Evolutionary conservation across 2,113 vertebrate genomes (phyloP).

Genomic region (Catharus fuscescens): DNA sequence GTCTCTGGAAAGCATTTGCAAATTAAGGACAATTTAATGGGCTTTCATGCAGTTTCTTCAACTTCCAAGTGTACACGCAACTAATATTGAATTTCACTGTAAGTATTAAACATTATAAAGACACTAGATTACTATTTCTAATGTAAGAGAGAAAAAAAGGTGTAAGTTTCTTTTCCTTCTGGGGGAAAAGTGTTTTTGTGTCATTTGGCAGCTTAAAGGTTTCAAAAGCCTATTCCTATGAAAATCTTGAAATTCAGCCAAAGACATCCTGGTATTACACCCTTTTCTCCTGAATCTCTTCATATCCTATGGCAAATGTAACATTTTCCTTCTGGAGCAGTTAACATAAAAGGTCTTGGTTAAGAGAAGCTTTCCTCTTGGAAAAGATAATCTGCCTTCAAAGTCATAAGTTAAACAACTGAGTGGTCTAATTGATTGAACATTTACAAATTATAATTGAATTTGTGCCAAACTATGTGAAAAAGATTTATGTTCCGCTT

Average conservation of each 20-base stretch:
- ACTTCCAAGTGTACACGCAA: background rate
- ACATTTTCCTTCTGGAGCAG: background rate
- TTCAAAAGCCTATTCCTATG: background rate
- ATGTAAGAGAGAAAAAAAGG: accelerated
- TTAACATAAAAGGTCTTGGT: slow-evolving; percentile 5
- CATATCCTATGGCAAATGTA: background rate
- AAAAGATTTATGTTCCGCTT: slow-evolving; percentile 58
- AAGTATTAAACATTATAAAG: background rate
- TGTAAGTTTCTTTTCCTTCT: background rate
- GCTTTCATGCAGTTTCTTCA: background rate
- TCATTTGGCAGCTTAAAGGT: background rate
- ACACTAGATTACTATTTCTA: background rate
- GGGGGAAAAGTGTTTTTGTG: accelerated
- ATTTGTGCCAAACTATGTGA: slow-evolving; percentile 58
- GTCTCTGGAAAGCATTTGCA: background rate
- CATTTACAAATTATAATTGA: slow-evolving; percentile 68
- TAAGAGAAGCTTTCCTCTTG: slow-evolving; percentile 1
- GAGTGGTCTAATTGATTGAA: slow-evolving; percentile 62
- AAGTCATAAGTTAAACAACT: slow-evolving; percentile 37
- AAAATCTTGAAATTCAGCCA: background rate
- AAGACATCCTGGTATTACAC: background rate
- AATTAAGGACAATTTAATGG: background rate
- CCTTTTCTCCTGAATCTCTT: background rate
- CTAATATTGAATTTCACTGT: background rate
- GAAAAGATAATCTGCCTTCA: slow-evolving; percentile 58